Percentiles rank a stretch among this genome's conserved stretches.
phyloP scores from a whole-genome alignment of 2,888 invertebrate species.

The Laothoe populi region DNA sequence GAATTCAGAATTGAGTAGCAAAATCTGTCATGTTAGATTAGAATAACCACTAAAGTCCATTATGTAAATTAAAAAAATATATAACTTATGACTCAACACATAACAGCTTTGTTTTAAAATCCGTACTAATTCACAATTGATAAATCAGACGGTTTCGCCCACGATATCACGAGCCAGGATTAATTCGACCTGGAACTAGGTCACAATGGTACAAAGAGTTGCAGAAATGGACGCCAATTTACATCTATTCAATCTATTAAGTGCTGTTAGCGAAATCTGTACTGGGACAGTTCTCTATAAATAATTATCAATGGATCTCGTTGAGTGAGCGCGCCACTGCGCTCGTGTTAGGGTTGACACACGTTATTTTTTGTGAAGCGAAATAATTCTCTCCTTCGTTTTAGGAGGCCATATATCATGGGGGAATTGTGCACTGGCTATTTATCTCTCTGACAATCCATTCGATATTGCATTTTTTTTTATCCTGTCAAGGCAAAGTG shows the following conservation, averaged over 20 bases:
- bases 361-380: background rate
- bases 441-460: too few relatives aligned
- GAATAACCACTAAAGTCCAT: too few relatives aligned
- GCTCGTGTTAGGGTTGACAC: background rate
- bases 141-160: constrained; percentile 11
- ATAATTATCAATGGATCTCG: constrained; percentile 29
- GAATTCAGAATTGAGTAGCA: too few relatives aligned
- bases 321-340: constrained; percentile 20
- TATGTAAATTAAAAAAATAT: too few relatives aligned
- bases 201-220: background rate
- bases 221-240: constrained; percentile 27
- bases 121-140: background rate
- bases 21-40: too few relatives aligned
- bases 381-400: background rate
- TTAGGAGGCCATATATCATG: background rate
- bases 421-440: too few relatives aligned
- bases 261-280: constrained; percentile 27
- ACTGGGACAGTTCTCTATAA: constrained; percentile 28
- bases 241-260: constrained; percentile 29
- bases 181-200: constrained; percentile 7
- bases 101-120: background rate
- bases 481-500: too few relatives aligned
- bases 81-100: too few relatives aligned
- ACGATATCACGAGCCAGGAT: background rate
- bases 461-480: too few relatives aligned